Base-by-base conservation (phyloP, 2,113 vertebrate genomes). In the Mastomys coucha region DNA sequence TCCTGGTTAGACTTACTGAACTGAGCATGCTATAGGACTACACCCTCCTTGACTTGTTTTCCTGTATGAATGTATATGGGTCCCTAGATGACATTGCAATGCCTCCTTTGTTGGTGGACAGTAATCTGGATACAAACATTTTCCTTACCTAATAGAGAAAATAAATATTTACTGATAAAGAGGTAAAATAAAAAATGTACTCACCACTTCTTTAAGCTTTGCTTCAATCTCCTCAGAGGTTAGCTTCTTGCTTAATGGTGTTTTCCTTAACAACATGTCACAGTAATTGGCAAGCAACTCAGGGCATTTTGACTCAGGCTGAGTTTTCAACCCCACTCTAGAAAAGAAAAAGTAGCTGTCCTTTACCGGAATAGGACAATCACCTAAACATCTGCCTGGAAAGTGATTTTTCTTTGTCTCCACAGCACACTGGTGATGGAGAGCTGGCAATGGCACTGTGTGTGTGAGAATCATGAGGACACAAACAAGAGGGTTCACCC, bases 281-380 rank as follows among this genome's bases (percentile, higher is more conserved):
- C 99, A 99, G 98, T 99, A 99, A 99, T 99, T 99, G 97, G 99
- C 99, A 98, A 99, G 99, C 98, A 99, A 99, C 97, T 99, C 99
- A 24, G 99, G 99, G 98, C 99, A 99, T 97, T 99, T 99, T 90
- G 99, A 99, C 98, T 99, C 99, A 1, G 99, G 99, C 96, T 99
- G 99, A 75, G 99, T 99, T 99, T 99, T 99, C 95, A 99, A 98
- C 91, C 99, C 99, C 88, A 99, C 99, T 94, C 99, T 99, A 97
- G 94, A 75, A 98, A 93, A 81, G 84, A 89, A 98, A 98, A 96
- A 98, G 6, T 51, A 96, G n/a, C 20, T 84, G 5, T n/a, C 56
- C 10, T n/a, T 36, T 69, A 69, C 51, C 20, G 33, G 51, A 81
- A 81, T n/a, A 36, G 13, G 24, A 69, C 5, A 3, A n/a, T 24